Evolutionary conservation across 2,113 vertebrate species (phyloP).

Genomic region (Tychaedon coryphoeus): DNA sequence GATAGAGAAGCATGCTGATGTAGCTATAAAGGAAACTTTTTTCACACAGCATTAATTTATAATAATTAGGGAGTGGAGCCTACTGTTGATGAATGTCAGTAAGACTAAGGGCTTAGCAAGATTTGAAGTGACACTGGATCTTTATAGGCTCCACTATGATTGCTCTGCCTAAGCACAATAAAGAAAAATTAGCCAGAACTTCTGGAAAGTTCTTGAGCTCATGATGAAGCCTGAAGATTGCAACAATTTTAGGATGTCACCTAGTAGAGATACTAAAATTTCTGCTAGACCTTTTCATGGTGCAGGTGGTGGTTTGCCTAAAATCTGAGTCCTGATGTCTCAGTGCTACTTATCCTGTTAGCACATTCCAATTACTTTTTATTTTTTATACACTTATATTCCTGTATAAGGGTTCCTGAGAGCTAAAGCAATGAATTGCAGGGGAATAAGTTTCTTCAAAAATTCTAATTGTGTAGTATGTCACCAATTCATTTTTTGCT

Average conservation of each 20-base stretch:
- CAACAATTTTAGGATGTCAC: neutral
- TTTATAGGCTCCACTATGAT: neutral
- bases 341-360: neutral
- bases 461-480: neutral
- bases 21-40: neutral
- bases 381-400: neutral
- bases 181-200: neutral
- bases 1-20: neutral
- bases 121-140: neutral
- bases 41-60: neutral
- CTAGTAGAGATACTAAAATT: neutral
- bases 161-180: neutral
- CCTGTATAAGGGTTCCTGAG: neutral
- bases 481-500: neutral
- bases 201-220: neutral
- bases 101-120: neutral
- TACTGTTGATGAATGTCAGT: neutral
- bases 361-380: neutral
- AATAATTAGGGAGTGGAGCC: neutral
- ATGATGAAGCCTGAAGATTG: neutral
- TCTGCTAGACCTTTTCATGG: neutral
- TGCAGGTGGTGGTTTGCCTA: neutral
- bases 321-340: neutral
- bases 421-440: neutral
- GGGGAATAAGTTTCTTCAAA: neutral